Percentiles rank a stretch among this genome's conserved stretches.
Conservation (phyloP, 1,140 invertebrate species). For the honey bee (Apis mellifera) region DNA sequence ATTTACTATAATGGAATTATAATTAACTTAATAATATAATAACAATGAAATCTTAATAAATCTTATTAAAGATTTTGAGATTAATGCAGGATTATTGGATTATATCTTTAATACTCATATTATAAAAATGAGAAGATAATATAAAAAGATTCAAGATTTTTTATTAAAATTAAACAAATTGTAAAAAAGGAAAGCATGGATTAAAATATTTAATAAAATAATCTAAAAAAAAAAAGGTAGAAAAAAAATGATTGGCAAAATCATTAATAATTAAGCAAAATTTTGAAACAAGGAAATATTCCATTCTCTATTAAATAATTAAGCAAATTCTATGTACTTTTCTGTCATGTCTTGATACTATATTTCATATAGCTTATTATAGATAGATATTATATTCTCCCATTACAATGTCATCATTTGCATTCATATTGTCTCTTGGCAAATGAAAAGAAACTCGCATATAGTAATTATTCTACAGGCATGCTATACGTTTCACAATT, state of each 20-base stretch:
- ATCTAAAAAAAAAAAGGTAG: neutral
- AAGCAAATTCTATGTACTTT: neutral
- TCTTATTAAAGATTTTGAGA: no score
- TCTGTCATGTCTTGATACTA: neutral
- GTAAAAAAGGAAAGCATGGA: no score
- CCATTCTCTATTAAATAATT: neutral
- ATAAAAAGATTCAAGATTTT: no score
- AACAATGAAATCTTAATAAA: no score
- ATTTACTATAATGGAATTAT: no score
- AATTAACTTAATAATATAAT: neutral
- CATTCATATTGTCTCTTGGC: slow-evolving; percentile 40
- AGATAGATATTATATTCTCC: slow-evolving; percentile 21
- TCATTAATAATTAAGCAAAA: no score
- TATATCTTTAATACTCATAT: no score
- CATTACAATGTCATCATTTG: slow-evolving; percentile 43
- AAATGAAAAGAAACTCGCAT: slow-evolving; percentile 28
- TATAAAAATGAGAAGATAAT: no score
- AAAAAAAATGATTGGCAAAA: neutral
- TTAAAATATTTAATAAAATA: neutral
- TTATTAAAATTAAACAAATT: no score
- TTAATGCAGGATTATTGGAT: no score
- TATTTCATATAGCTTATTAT: neutral
- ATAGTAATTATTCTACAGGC: neutral
- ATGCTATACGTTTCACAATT: slow-evolving; percentile 46
- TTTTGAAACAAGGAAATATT: neutral